Conservation (phyloP, 2,113 vertebrate species). For the Sporophila hypoxantha region DNA sequence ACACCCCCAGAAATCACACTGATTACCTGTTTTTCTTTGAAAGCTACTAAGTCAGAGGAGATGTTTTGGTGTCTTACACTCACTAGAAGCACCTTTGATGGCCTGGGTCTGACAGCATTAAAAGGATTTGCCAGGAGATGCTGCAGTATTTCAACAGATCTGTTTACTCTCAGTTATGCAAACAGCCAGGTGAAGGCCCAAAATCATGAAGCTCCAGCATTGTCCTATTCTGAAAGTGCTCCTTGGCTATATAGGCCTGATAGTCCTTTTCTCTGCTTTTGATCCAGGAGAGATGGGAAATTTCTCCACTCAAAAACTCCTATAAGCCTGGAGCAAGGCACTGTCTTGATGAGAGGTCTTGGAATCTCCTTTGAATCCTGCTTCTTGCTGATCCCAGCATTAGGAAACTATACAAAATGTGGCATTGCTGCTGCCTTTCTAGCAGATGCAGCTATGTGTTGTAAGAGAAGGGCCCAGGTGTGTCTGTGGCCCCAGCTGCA, state of each 20-base stretch:
- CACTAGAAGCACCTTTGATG: background rate
- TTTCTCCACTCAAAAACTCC: background rate
- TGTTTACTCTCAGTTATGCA: background rate
- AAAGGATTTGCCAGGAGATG: background rate
- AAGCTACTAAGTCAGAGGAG: background rate
- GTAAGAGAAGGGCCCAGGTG: fast-evolving
- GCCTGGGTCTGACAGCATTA: background rate
- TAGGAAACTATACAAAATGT: background rate
- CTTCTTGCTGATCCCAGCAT: background rate
- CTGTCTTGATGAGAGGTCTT: background rate
- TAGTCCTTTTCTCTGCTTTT: background rate
- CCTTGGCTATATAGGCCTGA: background rate
- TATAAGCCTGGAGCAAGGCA: background rate
- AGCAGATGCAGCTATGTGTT: fast-evolving
- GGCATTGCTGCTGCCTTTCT: background rate
- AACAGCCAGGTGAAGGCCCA: background rate
- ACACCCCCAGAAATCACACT: background rate
- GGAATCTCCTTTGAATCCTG: background rate
- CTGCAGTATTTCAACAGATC: background rate
- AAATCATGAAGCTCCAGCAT: background rate
- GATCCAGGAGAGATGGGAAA: background rate
- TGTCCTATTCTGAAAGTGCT: background rate
- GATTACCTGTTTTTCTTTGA: background rate
- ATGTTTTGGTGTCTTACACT: background rate
- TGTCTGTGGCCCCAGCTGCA: background rate